These are phyloP conservation scores for Mystacornis crossleyi DNA, from an alignment of 2,113 vertebrate genomes.

Conservation along the genomic window DNA sequence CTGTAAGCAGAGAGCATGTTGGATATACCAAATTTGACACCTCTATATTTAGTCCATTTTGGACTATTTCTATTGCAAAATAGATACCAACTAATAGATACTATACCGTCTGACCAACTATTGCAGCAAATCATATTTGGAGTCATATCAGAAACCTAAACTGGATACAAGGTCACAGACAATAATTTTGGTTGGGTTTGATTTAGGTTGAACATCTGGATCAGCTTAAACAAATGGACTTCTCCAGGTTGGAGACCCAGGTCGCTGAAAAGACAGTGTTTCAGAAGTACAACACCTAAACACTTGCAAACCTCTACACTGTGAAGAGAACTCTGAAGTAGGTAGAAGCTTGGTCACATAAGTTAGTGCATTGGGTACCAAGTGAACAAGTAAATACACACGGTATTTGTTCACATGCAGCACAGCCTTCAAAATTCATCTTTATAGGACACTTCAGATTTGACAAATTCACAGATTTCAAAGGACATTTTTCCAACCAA, in stretches of 20 bases:
- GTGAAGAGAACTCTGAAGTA: background rate
- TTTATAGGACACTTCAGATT: background rate
- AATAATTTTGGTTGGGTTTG: background rate
- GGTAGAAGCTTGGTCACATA: background rate
- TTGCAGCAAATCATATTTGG: background rate
- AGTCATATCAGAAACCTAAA: background rate
- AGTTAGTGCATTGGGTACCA: background rate
- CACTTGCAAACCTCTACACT: background rate
- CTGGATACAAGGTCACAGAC: background rate
- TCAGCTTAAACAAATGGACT: background rate
- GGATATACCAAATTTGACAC: background rate
- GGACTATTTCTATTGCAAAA: background rate
- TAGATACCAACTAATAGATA: background rate
- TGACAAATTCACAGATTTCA: background rate
- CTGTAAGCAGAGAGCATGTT: background rate
- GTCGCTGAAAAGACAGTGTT: background rate
- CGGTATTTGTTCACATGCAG: rapidly evolving
- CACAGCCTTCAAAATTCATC: background rate
- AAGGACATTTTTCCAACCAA: background rate
- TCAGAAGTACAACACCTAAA: background rate
- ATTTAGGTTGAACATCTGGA: background rate
- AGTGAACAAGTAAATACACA: background rate
- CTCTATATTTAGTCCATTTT: background rate
- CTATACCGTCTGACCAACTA: background rate
- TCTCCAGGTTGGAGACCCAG: background rate